Percentiles rank a stretch among this genome's conserved stretches.
Evolutionary conservation across 2,888 invertebrate genomes (phyloP).

Genomic region (Pachymerium ferrugineum): DNA sequence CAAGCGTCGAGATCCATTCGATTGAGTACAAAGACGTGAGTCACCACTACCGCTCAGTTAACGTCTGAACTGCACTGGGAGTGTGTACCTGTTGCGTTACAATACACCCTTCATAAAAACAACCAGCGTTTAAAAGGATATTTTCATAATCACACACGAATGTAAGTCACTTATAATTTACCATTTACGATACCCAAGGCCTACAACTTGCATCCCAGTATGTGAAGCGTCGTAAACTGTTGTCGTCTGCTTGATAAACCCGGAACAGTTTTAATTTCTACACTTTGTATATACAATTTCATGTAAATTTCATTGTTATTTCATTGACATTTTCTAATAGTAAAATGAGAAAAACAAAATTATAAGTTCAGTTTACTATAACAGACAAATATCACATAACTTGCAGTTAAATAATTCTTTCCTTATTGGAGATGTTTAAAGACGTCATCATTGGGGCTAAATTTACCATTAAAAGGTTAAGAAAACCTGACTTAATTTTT

Average conservation of each 20-base stretch:
- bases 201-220: background rate
- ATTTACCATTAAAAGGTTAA: background rate
- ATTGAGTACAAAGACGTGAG: conserved; percentile 3
- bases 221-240: background rate
- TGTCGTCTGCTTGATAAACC: background rate
- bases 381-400: too few species aligned
- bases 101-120: background rate
- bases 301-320: too few species aligned
- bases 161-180: background rate
- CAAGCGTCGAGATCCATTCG: background rate
- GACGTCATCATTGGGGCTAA: background rate
- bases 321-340: background rate
- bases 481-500: too few species aligned
- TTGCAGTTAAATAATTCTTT: too few species aligned
- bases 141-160: background rate
- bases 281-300: background rate
- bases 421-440: too few species aligned
- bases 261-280: background rate
- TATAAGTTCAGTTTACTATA: too few species aligned
- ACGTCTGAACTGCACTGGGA: conserved; percentile 7
- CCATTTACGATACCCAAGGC: too few species aligned
- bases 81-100: conserved; percentile 1
- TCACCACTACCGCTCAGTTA: conserved; percentile 21
- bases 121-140: background rate
- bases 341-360: background rate